phyloP scores from a whole-genome alignment of 2,113 vertebrate species.

The Merops nubicus region DNA sequence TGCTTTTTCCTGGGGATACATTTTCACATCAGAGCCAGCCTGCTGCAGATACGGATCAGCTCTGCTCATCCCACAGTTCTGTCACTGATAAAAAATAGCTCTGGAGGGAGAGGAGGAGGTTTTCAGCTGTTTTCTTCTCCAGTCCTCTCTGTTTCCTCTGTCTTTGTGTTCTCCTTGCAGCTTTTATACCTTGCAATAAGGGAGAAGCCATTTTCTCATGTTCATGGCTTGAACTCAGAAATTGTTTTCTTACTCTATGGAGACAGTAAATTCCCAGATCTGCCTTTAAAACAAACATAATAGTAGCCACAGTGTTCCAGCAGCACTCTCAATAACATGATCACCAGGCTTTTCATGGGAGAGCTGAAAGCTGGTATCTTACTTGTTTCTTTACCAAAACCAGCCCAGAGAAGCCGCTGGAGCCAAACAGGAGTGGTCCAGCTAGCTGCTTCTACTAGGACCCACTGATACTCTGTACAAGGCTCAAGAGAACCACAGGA shows the following conservation, averaged over 20 bases:
- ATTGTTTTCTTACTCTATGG: not conserved
- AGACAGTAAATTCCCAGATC: not conserved
- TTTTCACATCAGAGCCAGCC: slow-evolving; percentile 3
- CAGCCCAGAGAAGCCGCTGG: not conserved
- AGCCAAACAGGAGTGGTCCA: not conserved
- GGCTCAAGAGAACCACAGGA: not conserved
- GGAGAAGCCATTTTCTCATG: slow-evolving; percentile 21
- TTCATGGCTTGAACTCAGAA: not conserved
- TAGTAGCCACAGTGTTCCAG: not conserved
- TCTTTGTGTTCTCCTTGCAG: not conserved
- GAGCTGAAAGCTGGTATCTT: not conserved
- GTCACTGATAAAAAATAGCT: slow-evolving; percentile 59
- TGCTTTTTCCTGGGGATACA: slow-evolving; percentile 4
- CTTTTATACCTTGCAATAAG: not conserved
- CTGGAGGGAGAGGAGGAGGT: slow-evolving; percentile 30
- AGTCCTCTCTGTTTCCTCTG: not conserved
- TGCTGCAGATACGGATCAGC: slow-evolving; percentile 55
- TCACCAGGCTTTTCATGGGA: not conserved
- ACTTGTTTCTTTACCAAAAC: not conserved
- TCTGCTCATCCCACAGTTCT: slow-evolving; percentile 41
- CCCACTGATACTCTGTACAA: not conserved
- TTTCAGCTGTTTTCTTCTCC: slow-evolving; percentile 41
- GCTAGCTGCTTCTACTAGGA: not conserved
- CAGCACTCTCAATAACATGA: not conserved
- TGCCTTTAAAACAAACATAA: not conserved